These are phyloP conservation scores for Carabus problematicus DNA, from an alignment of 2,888 invertebrate species.

Conservation along the genomic window DNA sequence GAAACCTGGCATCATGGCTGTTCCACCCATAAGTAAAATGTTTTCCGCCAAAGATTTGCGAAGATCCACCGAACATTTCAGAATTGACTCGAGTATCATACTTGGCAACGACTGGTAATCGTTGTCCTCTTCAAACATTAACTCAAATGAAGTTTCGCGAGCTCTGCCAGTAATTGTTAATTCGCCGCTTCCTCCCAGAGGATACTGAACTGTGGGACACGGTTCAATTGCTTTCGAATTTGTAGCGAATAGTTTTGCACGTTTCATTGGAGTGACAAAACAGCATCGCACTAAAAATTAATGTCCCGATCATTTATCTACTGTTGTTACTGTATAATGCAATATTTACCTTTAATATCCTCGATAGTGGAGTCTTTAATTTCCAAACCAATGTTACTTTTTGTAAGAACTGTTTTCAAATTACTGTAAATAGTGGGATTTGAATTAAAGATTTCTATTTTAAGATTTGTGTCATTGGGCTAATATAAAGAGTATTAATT, in stretches of 20 bases:
- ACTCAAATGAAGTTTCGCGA: slow-evolving; percentile 84
- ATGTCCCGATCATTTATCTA: background rate
- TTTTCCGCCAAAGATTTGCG: slow-evolving; percentile 80
- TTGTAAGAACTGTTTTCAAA: slow-evolving; percentile 57
- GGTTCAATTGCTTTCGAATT: slow-evolving; percentile 60
- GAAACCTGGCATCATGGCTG: slow-evolving; percentile 83
- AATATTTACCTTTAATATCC: slow-evolving; percentile 71
- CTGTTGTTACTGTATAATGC: background rate
- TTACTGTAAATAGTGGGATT: slow-evolving; percentile 50
- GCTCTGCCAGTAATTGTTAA: slow-evolving; percentile 72
- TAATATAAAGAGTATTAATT: background rate
- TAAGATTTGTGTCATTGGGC: background rate
- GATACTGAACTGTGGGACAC: slow-evolving; percentile 72
- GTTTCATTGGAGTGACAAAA: slow-evolving; percentile 80
- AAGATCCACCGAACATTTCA: slow-evolving; percentile 84
- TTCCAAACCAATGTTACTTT: slow-evolving; percentile 60
- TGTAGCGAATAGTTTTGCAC: slow-evolving; percentile 66
- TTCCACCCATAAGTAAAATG: slow-evolving; percentile 88
- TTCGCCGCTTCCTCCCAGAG: slow-evolving; percentile 68
- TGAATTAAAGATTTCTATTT: slow-evolving; percentile 1
- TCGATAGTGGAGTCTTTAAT: slow-evolving; percentile 70
- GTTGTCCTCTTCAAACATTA: slow-evolving; percentile 84
- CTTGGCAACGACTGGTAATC: slow-evolving; percentile 84
- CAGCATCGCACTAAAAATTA: slow-evolving; percentile 75
- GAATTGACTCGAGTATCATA: slow-evolving; percentile 82